These are phyloP conservation scores for Gasterosteus aculeatus DNA, from an alignment of 2,113 vertebrate species.

Conservation along the genomic window DNA sequence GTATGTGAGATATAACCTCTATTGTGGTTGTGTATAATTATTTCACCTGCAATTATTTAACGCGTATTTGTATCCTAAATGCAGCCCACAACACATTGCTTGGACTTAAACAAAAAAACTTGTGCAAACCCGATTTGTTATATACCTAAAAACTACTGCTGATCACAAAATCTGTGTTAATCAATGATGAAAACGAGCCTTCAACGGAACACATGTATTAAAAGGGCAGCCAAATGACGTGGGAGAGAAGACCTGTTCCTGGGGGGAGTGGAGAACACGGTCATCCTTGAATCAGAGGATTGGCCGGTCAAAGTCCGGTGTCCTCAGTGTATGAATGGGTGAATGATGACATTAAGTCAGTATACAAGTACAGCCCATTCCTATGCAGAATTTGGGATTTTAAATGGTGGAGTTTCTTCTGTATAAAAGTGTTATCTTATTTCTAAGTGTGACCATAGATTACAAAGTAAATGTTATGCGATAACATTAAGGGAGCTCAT, in stretches of 20 bases:
- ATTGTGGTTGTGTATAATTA: conserved; percentile 26
- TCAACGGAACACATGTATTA: neutral
- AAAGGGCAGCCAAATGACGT: neutral
- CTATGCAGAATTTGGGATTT: neutral
- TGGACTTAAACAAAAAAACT: neutral
- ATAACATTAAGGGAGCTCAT: neutral
- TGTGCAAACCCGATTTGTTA: neutral
- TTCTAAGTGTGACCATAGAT: neutral
- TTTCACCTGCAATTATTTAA: conserved; percentile 3
- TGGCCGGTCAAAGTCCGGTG: no score
- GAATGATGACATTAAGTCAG: no score
- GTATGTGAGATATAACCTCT: conserved; percentile 27
- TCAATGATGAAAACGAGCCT: neutral
- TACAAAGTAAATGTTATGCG: neutral
- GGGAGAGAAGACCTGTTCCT: neutral
- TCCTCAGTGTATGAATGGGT: no score
- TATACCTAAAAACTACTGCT: neutral
- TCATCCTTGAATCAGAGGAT: no score
- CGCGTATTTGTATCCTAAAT: neutral
- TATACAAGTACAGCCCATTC: no score
- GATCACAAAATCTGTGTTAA: neutral
- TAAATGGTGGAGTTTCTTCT: neutral
- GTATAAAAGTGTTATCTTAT: neutral
- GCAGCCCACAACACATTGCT: neutral
- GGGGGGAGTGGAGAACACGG: no score